Evolutionary conservation across 1,140 invertebrate species (phyloP).

Genomic region (Anoplolepis gracilipes): DNA sequence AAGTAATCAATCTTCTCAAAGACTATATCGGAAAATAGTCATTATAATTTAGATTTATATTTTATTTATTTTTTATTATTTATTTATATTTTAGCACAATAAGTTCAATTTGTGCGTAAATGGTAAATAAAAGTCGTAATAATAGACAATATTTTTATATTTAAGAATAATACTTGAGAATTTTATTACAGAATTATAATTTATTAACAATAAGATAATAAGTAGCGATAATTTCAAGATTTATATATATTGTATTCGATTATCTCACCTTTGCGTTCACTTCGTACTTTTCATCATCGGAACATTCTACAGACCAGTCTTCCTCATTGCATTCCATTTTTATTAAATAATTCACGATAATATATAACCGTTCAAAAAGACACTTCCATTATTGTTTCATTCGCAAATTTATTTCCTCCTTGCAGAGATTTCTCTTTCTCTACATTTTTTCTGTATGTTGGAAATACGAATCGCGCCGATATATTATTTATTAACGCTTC

Average conservation of each 20-base stretch:
- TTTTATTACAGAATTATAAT: background rate
- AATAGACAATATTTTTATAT: background rate
- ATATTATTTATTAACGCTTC: too few species aligned
- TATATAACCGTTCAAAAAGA: background rate
- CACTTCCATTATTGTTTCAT: background rate
- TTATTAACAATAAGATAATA: background rate
- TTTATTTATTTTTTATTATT: too few species aligned
- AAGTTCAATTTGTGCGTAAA: too few species aligned
- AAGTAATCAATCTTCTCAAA: too few species aligned
- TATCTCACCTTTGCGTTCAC: constrained; percentile 78
- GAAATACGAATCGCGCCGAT: too few species aligned
- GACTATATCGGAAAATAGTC: too few species aligned
- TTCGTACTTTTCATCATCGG: constrained; percentile 88
- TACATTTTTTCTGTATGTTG: background rate
- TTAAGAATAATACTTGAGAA: background rate
- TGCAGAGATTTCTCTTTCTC: background rate
- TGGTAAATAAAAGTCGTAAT: background rate
- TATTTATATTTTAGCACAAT: too few species aligned
- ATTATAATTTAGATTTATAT: too few species aligned
- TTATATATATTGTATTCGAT: background rate
- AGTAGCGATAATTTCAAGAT: background rate
- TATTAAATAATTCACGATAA: constrained; percentile 8
- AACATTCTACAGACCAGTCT: constrained; percentile 87
- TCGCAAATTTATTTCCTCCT: background rate
- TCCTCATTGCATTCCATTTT: constrained; percentile 85